phyloP scores from a whole-genome alignment of 2,797 vertebrate genomes.

The Megaceryle alcyon region DNA sequence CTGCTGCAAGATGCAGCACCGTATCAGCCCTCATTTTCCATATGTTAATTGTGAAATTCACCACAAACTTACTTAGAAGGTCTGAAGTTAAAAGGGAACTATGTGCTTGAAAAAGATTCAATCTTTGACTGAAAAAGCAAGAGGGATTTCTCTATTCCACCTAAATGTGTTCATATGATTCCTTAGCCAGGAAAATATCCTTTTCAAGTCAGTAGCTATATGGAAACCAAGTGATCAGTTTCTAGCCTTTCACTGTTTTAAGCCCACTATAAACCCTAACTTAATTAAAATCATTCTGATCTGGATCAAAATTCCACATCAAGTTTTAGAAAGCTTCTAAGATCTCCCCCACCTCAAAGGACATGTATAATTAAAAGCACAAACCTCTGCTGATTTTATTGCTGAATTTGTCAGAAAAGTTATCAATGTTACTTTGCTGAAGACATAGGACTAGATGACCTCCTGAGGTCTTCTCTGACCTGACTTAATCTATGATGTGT shows the following conservation, averaged over 20 bases:
- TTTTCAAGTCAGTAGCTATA: not conserved
- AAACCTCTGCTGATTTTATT: not conserved
- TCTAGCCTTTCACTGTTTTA: not conserved
- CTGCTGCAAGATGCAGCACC: not conserved
- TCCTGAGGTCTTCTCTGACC: not conserved
- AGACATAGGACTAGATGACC: not conserved
- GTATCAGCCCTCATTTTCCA: not conserved
- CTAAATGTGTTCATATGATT: not conserved
- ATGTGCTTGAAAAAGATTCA: not conserved
- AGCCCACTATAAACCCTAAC: not conserved
- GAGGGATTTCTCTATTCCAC: not conserved
- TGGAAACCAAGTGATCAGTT: not conserved
- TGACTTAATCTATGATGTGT: not conserved
- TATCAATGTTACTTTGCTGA: not conserved
- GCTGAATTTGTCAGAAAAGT: not conserved
- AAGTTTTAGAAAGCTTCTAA: constrained; percentile 23
- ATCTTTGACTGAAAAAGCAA: not conserved
- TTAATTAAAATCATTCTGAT: constrained; percentile 58
- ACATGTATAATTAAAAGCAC: not conserved
- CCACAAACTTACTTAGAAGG: not conserved
- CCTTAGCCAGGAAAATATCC: not conserved
- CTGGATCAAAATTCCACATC: constrained; percentile 5
- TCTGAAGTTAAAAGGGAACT: not conserved
- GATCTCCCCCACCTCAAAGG: not conserved
- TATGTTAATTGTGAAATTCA: not conserved